phyloP scores from a whole-genome alignment of 2,113 vertebrate species.

The Rhinichthys klamathensis region DNA sequence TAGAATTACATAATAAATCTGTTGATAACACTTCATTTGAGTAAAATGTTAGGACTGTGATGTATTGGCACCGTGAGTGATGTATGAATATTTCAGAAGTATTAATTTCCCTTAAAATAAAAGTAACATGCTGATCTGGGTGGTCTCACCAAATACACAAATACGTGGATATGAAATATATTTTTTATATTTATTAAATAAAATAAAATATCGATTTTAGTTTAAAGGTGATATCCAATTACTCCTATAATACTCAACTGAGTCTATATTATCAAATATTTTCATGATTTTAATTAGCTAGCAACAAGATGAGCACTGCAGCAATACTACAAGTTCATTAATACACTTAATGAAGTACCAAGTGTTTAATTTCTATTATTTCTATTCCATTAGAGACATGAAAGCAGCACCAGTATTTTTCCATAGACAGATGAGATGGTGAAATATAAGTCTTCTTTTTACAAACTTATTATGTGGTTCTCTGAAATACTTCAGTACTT shows the following conservation, averaged over 20 bases:
- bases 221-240: background rate
- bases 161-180: background rate
- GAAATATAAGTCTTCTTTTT: background rate
- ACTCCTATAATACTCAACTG: background rate
- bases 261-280: background rate
- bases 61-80: background rate
- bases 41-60: background rate
- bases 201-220: background rate
- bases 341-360: background rate
- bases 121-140: background rate
- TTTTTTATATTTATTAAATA: background rate
- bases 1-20: no score
- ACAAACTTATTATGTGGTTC: background rate
- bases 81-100: background rate
- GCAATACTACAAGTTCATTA: background rate
- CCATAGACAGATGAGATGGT: background rate
- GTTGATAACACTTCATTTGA: background rate
- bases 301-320: background rate
- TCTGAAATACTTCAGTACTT: background rate
- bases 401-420: background rate
- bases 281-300: background rate
- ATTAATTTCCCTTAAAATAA: background rate
- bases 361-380: background rate
- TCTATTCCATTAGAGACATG: background rate
- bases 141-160: background rate